phyloP scores from a whole-genome alignment of 2,113 vertebrate genomes.

The Mormoops blainvillei region DNA sequence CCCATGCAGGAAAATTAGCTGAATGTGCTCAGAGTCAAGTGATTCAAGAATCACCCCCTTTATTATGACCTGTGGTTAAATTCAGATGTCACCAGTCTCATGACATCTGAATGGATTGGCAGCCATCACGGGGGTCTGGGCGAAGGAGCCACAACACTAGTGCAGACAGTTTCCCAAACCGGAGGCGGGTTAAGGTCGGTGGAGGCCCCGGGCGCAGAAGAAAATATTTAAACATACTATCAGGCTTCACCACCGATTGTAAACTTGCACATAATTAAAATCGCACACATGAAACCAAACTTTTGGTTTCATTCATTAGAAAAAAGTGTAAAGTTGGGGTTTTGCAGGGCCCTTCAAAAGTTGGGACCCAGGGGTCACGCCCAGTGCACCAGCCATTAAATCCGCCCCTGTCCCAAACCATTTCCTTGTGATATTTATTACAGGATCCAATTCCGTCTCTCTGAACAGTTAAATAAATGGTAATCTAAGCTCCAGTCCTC shows the following conservation, averaged over 20 bases:
- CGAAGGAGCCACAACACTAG: conserved; percentile 12
- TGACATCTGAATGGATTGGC: conserved; percentile 32
- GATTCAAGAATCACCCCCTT: conserved; percentile 21
- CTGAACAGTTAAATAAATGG: conserved; percentile 1
- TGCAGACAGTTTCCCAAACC: neutral
- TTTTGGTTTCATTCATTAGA: no score
- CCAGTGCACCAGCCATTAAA: no score
- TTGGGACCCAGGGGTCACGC: no score
- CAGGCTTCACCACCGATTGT: no score
- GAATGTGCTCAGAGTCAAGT: neutral
- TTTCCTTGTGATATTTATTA: conserved; percentile 5
- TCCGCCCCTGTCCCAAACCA: neutral
- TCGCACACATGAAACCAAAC: no score
- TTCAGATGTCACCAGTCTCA: conserved; percentile 37
- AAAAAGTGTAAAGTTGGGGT: no score
- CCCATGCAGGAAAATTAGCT: neutral
- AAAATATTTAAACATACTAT: no score
- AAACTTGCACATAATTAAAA: no score
- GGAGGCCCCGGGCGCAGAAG: no score
- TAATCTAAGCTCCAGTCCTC: neutral
- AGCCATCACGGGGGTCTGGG: neutral
- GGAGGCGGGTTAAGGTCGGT: no score
- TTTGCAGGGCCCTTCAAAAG: no score
- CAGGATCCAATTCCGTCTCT: neutral
- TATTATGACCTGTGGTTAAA: neutral